Conservation (phyloP, 2,113 vertebrate species). For the Gopherus flavomarginatus region DNA sequence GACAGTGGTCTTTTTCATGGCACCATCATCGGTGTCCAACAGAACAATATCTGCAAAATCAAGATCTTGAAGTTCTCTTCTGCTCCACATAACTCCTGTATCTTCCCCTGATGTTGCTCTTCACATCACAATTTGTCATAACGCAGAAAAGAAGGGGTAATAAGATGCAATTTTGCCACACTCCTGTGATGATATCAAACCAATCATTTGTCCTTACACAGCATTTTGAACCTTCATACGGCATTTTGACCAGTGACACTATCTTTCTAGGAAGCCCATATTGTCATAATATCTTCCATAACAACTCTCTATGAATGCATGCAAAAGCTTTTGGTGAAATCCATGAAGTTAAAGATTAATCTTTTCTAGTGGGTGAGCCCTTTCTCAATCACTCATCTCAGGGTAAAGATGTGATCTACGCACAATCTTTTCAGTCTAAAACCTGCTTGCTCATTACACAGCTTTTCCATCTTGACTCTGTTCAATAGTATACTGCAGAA, state of each 20-base stretch:
- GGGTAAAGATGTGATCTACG: no score
- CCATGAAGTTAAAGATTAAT: not conserved
- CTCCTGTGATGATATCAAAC: not conserved
- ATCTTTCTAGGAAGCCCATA: not conserved
- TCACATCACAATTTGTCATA: not conserved
- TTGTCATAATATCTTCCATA: not conserved
- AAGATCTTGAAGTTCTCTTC: no score
- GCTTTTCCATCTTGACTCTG: not conserved
- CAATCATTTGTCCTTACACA: not conserved
- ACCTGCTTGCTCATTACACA: not conserved
- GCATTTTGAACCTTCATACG: no score
- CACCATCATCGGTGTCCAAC: no score
- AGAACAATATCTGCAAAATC: no score
- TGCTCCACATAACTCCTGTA: no score
- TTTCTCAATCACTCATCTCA: not conserved
- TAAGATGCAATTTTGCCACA: not conserved
- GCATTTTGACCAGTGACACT: not conserved
- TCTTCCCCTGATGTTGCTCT: not conserved
- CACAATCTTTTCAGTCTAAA: not conserved
- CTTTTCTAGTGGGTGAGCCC: not conserved
- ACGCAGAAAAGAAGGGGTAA: not conserved
- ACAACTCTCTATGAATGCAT: not conserved
- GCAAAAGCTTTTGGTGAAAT: not conserved
- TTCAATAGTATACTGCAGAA: not conserved
- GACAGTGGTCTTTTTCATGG: no score